Base-by-base conservation (phyloP, 2,113 vertebrate species). In the Actenoides lindsayi region DNA sequence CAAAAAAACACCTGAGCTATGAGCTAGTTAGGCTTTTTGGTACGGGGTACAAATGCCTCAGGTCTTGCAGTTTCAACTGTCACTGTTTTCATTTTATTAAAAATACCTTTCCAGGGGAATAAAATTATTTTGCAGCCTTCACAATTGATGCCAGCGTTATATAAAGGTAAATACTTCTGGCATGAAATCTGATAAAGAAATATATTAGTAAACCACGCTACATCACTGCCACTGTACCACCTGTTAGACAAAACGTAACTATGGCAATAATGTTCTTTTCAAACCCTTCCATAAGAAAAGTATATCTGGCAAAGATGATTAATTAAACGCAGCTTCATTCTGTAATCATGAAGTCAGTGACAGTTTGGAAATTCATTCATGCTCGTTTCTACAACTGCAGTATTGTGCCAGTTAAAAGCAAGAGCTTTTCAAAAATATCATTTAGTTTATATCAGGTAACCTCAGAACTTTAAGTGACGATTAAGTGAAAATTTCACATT, bases 111-210 rank as follows among this genome's bases (percentile, higher is more conserved):
- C 46, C 13, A 71, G 57, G 78, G 16, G 27, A 91, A 68, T 84
- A 75, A 75, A 73, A 73, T 56, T 51, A 42, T 74, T 92, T 76
- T 79, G 13, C 80, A 91, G 83, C n/a, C 60, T 81, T 80, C 31
- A 87, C 30, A 59, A 90, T 65, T 81, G 64, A 95, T 93, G 73
- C 67, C 46, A 82, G 16, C 46, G 33, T 63, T 89, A 67, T 35
- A 83, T 74, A 95, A 90, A 90, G 73, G 77, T 82, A 95, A 94
- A 91, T 91, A 89, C 69, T 83, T 89, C 65, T 94, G 62, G 35
- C 76, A 33, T 46, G 67, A 96, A 77, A 82, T 63, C 94, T 91
- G 78, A 92, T 70, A 74, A 84, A 74, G 63, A 85, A 91, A 62
- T 44, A 77, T 31, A 78, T 85, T 60, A 83, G 89, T 91, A 91